A percentile compares a stretch with the other conserved stretches of the same genome.
Conservation (phyloP, 2,888 invertebrate species). For the Mythimna lalbum region DNA sequence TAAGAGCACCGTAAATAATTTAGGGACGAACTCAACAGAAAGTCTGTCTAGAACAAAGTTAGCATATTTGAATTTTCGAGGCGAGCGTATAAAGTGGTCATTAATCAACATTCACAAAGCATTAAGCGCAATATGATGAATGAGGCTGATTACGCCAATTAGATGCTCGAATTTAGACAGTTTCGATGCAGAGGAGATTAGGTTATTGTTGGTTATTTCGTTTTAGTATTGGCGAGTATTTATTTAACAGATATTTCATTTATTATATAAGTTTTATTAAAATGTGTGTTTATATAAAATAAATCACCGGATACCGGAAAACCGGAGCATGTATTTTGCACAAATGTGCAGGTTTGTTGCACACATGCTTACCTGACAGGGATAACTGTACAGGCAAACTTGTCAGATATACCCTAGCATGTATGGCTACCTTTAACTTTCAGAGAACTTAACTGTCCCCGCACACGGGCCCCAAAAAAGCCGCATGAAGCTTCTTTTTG, state of each 20-base stretch:
- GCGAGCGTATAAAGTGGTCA: conserved; percentile 55
- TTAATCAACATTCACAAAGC: conserved; percentile 66
- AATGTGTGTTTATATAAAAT: too few relatives aligned
- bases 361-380: too few relatives aligned
- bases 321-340: too few relatives aligned
- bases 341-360: too few relatives aligned
- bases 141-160: conserved; percentile 62
- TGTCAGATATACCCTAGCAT: too few relatives aligned
- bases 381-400: too few relatives aligned
- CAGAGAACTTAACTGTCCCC: too few relatives aligned
- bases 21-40: conserved; percentile 31
- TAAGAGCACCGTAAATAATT: conserved; percentile 34
- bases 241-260: conserved; percentile 9
- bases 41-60: conserved; percentile 53
- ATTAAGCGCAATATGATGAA: conserved; percentile 62
- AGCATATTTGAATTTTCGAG: conserved; percentile 53
- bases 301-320: too few relatives aligned
- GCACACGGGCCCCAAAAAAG: too few relatives aligned
- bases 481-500: too few relatives aligned
- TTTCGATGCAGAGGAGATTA: conserved; percentile 39
- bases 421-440: too few relatives aligned
- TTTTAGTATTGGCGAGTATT: not conserved
- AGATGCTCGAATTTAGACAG: conserved; percentile 56
- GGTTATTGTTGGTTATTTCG: conserved; percentile 38
- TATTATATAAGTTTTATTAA: too few relatives aligned